A percentile compares a stretch with the other conserved stretches of the same genome.
phyloP scores from a whole-genome alignment of 2,113 vertebrate genomes.

The Miniopterus natalensis region DNA sequence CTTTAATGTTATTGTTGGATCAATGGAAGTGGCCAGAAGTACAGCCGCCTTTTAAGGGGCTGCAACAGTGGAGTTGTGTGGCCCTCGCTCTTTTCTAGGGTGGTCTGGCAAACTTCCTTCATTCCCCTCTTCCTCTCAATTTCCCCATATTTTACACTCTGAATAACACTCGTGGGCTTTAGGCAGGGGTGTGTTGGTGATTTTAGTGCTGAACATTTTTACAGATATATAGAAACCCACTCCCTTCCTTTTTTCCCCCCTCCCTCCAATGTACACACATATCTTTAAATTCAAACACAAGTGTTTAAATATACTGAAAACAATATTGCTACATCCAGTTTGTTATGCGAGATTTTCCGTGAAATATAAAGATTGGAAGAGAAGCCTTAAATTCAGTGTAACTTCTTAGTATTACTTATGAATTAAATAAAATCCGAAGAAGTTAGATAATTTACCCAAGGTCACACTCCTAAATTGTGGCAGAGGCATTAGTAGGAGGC shows the following conservation, averaged over 20 bases:
- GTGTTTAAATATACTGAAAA: neutral
- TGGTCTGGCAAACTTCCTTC: neutral
- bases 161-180: neutral
- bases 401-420: neutral
- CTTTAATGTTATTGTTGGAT: neutral
- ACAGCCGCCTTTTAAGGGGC: neutral
- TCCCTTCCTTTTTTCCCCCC: neutral
- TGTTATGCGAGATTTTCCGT: neutral
- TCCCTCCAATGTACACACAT: neutral
- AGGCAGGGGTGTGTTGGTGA: neutral
- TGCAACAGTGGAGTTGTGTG: neutral
- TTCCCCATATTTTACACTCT: neutral
- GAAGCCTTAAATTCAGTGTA: neutral
- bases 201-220: neutral
- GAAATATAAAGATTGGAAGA: neutral
- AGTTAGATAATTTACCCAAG: neutral
- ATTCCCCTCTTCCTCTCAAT: neutral
- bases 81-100: neutral
- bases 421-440: neutral
- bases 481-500: neutral
- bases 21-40: neutral
- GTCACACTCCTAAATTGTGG: neutral
- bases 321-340: neutral
- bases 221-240: neutral
- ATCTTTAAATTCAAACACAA: slow-evolving; percentile 20